Evolutionary conservation across 2,888 invertebrate species (phyloP), one percentile per base, ranked within the genome.

Genomic region (Hypselothyrea guttata): DNA sequence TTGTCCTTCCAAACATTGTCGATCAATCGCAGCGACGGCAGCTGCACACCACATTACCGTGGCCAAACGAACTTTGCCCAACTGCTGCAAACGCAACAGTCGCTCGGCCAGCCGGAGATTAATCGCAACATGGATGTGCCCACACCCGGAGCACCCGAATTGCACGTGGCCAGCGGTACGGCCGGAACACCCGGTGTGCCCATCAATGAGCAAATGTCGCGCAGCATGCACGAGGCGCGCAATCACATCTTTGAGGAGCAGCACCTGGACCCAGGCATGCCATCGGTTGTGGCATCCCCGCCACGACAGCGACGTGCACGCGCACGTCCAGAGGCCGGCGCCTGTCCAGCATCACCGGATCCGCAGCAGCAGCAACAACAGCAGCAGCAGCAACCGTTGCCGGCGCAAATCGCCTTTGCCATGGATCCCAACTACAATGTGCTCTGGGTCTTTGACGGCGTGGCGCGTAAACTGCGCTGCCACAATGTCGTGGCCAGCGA

Each of bases 341-440:
- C 37, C 28, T 8, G 28, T 28, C 28, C 28, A 28, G 30, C 49
- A 16, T 53, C 70, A 4, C 57, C 57, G 9, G 88, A 89, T 4
- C 87, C 87, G 46, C 72, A 63, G 4, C 66, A 34, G 33, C 38
- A 15, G 4, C 73, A 12, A 30, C 48, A 28, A 16, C 41, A 18
- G 12, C 18, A 41, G 55, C 27, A 15, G 30, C 28, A 7, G n/a
- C n/a, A n/a, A n/a, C 13, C 44, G 56, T 22, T 79, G 15, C 86
- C 88, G 42, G 87, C 90, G 0, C 90, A 90, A 67, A 78, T 90
- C 18, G 88, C 90, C 4, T 90, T 90, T 55, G 86, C 90, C 30
- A 81, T 98, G 78, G 99, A 99, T 91, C 97, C 98, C 0, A 92
- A 95, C 48, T 98, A 97, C 90, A 97, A 98, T 90, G 95, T 98